Percentiles rank a stretch among this genome's conserved stretches.
These are phyloP conservation scores for Schrankia costaestrigalis DNA, from an alignment of 2,888 invertebrate species.

Conservation along the genomic window DNA sequence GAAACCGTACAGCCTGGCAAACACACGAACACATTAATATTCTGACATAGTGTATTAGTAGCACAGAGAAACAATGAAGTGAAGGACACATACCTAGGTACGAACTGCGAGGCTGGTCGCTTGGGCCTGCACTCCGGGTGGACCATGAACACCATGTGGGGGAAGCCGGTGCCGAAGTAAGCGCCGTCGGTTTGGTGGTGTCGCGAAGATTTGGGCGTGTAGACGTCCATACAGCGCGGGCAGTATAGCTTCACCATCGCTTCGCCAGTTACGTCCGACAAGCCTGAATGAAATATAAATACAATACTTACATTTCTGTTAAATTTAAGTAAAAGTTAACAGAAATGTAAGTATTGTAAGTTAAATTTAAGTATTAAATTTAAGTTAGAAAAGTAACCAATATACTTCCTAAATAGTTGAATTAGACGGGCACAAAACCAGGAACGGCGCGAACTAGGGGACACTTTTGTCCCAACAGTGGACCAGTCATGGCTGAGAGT, in stretches of 20 bases:
- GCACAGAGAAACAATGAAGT: too few relatives aligned
- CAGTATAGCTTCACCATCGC: slow-evolving; percentile 99
- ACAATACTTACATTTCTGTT: too few relatives aligned
- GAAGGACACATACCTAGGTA: slow-evolving; percentile 96
- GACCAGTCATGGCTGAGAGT: too few relatives aligned
- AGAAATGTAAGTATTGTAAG: too few relatives aligned
- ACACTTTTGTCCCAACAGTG: too few relatives aligned
- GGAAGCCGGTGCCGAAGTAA: slow-evolving; percentile 99
- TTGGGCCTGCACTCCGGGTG: slow-evolving; percentile 99
- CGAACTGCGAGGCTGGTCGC: slow-evolving; percentile 97
- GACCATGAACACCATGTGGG: slow-evolving; percentile 99
- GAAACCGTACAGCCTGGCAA: slow-evolving; percentile 97
- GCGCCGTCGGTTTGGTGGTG: slow-evolving; percentile 99
- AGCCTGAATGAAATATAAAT: slow-evolving; percentile 86
- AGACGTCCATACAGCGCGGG: slow-evolving; percentile 99
- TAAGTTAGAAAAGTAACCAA: too few relatives aligned
- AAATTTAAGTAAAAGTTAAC: too few relatives aligned
- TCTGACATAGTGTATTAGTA: too few relatives aligned
- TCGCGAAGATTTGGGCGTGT: slow-evolving; percentile 98
- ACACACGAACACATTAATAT: slow-evolving; percentile 13
- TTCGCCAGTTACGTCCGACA: slow-evolving; percentile 99
- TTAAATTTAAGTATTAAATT: too few relatives aligned
- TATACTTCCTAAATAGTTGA: too few relatives aligned
- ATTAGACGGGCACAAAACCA: too few relatives aligned
- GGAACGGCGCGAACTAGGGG: too few relatives aligned